Conservation (phyloP, 2,113 vertebrate genomes). For the Labeo rohita region DNA sequence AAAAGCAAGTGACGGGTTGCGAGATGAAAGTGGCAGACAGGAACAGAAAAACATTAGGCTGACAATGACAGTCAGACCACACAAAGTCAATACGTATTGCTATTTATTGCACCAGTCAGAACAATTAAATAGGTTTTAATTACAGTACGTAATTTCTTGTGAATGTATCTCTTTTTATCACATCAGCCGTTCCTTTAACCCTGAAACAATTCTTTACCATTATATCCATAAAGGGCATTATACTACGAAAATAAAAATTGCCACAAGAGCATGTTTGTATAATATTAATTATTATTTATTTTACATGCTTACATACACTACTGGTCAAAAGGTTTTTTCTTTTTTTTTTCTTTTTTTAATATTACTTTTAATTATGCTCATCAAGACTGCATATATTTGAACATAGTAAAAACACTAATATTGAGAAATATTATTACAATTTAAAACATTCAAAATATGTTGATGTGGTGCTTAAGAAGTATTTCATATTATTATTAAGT, state of each 20-base stretch:
- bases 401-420: neutral
- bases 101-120: slow-evolving; percentile 18
- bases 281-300: neutral
- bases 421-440: neutral
- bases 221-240: neutral
- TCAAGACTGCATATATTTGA: neutral
- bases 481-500: neutral
- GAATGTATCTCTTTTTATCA: neutral
- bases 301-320: neutral
- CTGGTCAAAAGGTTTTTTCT: neutral
- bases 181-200: neutral
- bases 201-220: neutral
- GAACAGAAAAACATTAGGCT: neutral
- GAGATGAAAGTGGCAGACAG: slow-evolving; percentile 10
- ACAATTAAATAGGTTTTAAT: slow-evolving; percentile 1
- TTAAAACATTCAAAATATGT: neutral
- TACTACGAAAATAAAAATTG: neutral
- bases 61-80: neutral
- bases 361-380: neutral
- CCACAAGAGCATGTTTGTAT: neutral
- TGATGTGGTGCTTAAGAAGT: neutral
- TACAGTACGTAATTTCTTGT: neutral
- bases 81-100: neutral
- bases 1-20: slow-evolving; percentile 13
- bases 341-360: neutral